phyloP scores from a whole-genome alignment of 1,140 invertebrate genomes.

The Formica exsecta region DNA sequence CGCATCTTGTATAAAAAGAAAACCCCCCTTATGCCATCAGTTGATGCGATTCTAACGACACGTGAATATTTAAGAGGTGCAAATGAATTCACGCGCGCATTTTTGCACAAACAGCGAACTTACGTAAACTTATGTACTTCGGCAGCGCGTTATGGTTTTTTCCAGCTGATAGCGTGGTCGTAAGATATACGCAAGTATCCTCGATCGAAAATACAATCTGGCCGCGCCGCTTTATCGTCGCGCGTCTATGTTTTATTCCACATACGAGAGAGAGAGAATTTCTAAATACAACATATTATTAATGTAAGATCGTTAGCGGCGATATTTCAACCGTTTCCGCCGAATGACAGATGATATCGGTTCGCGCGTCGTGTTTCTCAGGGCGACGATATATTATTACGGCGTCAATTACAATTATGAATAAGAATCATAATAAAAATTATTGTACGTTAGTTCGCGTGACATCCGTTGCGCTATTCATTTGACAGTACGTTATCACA shows the following conservation, averaged over 20 bases:
- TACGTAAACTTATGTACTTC: neutral
- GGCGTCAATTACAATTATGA: neutral
- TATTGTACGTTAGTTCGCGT: slow-evolving; percentile 7
- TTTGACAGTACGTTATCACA: slow-evolving; percentile 35
- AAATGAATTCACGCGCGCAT: neutral
- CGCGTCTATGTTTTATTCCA: neutral
- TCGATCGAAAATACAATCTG: neutral
- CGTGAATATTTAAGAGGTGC: neutral
- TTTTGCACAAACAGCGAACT: neutral
- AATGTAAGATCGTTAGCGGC: slow-evolving; percentile 6
- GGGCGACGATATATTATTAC: neutral
- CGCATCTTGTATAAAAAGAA: neutral
- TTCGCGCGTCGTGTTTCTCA: neutral
- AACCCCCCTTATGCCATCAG: neutral
- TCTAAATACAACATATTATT: slow-evolving; percentile 29
- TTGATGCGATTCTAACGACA: neutral
- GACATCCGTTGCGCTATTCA: neutral
- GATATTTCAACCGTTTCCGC: slow-evolving; percentile 23
- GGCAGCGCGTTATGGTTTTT: neutral
- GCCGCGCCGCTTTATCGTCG: neutral
- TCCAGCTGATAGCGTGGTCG: slow-evolving; percentile 5
- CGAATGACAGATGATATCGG: slow-evolving; percentile 18
- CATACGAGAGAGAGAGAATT: neutral
- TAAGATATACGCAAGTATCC: neutral
- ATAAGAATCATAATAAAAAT: slow-evolving; percentile 18